Conservation (phyloP, 2,888 invertebrate genomes). For the Tetrapedia diversipes region DNA sequence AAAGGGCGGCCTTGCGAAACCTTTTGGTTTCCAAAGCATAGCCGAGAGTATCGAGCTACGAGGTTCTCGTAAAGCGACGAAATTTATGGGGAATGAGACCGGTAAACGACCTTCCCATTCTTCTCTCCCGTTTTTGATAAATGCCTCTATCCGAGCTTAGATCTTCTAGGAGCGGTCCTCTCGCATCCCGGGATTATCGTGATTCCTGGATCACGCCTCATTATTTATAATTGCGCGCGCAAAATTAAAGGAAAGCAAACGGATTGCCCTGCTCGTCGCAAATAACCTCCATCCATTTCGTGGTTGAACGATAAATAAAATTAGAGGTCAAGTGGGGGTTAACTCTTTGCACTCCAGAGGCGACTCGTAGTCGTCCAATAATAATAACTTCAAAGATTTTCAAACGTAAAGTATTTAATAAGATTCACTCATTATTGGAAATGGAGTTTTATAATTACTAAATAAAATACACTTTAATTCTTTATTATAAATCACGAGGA, state of each 20-base stretch:
- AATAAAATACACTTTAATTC: no score
- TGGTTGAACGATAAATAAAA: not conserved
- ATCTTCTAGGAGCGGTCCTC: not conserved
- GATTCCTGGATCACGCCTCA: not conserved
- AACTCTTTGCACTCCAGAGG: no score
- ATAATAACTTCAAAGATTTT: no score
- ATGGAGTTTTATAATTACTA: no score
- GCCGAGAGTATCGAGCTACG: not conserved
- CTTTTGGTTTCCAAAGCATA: constrained; percentile 10
- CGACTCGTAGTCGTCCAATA: no score
- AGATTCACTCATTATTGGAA: no score
- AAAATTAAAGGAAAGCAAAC: not conserved
- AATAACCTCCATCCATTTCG: no score
- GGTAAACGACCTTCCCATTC: not conserved
- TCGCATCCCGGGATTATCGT: not conserved
- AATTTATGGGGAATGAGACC: constrained; percentile 13
- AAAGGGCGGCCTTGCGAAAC: constrained; percentile 16
- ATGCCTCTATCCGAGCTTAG: not conserved
- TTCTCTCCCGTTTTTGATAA: not conserved
- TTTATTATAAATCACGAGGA: no score
- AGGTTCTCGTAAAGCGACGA: not conserved
- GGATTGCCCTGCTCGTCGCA: no score
- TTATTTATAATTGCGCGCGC: not conserved
- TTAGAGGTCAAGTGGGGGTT: no score
- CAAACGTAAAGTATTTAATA: no score